These are phyloP conservation scores for Suillia variegata DNA, from an alignment of 2,888 invertebrate species.

Conservation along the genomic window DNA sequence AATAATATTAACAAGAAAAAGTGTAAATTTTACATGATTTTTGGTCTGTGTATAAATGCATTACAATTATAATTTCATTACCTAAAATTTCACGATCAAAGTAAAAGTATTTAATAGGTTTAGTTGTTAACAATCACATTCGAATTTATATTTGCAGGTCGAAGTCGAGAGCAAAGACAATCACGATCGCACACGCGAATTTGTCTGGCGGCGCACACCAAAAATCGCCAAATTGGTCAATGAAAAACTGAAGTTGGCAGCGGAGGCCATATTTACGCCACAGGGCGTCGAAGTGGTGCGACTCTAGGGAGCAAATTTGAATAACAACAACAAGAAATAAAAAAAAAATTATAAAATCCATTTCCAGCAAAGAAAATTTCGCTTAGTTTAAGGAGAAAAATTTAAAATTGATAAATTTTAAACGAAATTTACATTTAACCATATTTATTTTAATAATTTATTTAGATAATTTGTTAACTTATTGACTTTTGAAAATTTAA, in stretches of 20 bases:
- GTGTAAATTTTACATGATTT: too few relatives aligned
- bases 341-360: constrained; percentile 28
- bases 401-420: too few relatives aligned
- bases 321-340: constrained; percentile 8
- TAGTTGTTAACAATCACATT: too few relatives aligned
- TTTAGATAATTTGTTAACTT: too few relatives aligned
- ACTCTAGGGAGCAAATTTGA: constrained; percentile 37
- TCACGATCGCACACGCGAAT: constrained; percentile 82
- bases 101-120: too few relatives aligned
- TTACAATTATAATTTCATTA: too few relatives aligned
- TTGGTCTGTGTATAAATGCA: too few relatives aligned
- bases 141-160: constrained; percentile 67
- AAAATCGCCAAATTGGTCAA: constrained; percentile 85
- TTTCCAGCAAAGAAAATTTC: constrained; percentile 6
- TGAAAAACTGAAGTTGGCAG: constrained; percentile 70
- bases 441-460: too few relatives aligned
- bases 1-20: too few relatives aligned
- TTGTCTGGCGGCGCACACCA: constrained; percentile 82
- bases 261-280: constrained; percentile 57
- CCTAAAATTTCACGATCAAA: too few relatives aligned
- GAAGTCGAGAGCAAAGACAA: constrained; percentile 81
- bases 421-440: too few relatives aligned
- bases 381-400: neutral
- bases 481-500: too few relatives aligned
- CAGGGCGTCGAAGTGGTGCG: constrained; percentile 57